A percentile compares a stretch with the other conserved stretches of the same genome.
Conservation (phyloP, 2,113 vertebrate genomes). For the Ramphastos sulfuratus region DNA sequence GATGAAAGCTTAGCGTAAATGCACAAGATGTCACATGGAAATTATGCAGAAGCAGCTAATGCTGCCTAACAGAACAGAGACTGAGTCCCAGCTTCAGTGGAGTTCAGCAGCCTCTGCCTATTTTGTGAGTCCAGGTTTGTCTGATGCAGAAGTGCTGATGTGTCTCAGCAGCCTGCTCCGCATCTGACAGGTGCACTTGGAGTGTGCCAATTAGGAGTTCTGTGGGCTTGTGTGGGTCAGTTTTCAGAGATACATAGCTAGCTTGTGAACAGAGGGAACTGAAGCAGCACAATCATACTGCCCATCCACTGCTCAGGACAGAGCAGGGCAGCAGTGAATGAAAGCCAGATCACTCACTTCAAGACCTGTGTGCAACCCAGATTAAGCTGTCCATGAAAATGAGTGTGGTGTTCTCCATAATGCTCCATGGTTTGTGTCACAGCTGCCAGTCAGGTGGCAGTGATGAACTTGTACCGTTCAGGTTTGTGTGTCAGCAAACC, state of each 20-base stretch:
- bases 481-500: neutral
- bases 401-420: neutral
- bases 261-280: neutral
- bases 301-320: neutral
- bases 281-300: rapidly evolving
- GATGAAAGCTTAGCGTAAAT: neutral
- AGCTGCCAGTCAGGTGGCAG: neutral
- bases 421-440: neutral
- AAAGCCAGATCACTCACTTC: neutral
- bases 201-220: neutral
- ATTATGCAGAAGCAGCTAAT: neutral
- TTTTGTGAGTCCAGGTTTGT: neutral
- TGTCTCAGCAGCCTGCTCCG: neutral
- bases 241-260: neutral
- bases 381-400: neutral
- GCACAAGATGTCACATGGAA: neutral
- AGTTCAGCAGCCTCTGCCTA: rapidly evolving
- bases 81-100: neutral
- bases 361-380: neutral
- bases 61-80: neutral
- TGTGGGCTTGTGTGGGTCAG: neutral
- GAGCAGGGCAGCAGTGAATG: neutral
- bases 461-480: neutral
- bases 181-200: neutral
- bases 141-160: neutral